These are phyloP conservation scores for Hypercompe scribonia DNA, from an alignment of 2,888 invertebrate genomes.

Conservation along the genomic window DNA sequence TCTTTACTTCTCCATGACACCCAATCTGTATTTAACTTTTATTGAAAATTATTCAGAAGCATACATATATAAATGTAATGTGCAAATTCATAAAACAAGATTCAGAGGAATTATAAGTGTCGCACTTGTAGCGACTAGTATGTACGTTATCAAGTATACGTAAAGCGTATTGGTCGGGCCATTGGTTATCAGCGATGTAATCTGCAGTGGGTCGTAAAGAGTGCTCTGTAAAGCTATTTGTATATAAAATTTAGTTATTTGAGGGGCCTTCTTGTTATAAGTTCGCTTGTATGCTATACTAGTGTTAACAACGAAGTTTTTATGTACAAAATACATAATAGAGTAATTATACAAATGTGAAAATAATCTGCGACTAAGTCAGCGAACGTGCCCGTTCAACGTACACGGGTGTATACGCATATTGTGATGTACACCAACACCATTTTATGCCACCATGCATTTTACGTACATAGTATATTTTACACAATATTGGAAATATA, in stretches of 20 bases:
- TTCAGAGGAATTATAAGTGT: background rate
- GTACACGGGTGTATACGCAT: background rate
- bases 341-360: constrained; percentile 6
- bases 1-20: background rate
- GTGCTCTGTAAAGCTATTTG: constrained; percentile 24
- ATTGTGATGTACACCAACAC: background rate
- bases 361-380: background rate
- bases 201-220: background rate
- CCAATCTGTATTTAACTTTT: background rate
- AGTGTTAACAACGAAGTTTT: background rate
- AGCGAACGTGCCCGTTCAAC: background rate
- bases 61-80: constrained; percentile 13
- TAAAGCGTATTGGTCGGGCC: background rate
- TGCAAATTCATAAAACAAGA: background rate
- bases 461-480: background rate
- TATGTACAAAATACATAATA: constrained; percentile 5
- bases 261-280: constrained; percentile 25
- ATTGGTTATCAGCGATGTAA: background rate
- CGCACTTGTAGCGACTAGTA: background rate
- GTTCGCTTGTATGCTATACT: constrained; percentile 23
- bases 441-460: background rate
- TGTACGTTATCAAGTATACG: background rate
- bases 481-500: background rate
- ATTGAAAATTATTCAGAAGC: background rate
- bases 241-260: constrained; percentile 31